Base-by-base conservation (phyloP, 2,797 vertebrate species). In the Oreonectes daqikongensis region DNA sequence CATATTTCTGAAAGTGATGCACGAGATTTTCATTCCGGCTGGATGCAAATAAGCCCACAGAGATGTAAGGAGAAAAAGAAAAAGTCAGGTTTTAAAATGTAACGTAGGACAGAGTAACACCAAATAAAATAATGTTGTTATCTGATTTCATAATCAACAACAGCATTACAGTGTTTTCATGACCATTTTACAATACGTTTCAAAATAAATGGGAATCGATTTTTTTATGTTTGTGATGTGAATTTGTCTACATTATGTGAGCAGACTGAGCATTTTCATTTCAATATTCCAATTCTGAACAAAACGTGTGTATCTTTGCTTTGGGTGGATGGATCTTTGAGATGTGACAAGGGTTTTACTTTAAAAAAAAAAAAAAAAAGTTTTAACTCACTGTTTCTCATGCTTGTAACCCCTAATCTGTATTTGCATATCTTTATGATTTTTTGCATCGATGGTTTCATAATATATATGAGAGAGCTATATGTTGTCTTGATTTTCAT, bases 391-490 rank as follows among this genome's bases (percentile, higher is more conserved):
- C 46, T 64, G 52, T 77, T 73, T 65, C 66, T 81, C 11, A 63
- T 57, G 64, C 75, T 78, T 79, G 50, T 63, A 48, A 57, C 59
- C 26, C 30, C 42, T 53, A 68, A 76, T 52, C 38, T 72, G 9
- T 77, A 65, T 73, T 78, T 57, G 64, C 65, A 69, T 73, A 74
- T 68, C 9, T 10, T 72, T 28, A 69, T 46, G n/a, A 81, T 48
- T 57, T 55, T 77, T 44, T 35, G 28, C 44, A 35, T 72, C 28
- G n/a, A 53, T 72, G 44, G 69, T 50, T 64, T 78, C 24, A 55
- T 81, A 78, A 78, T 81, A 81, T 81, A 81, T 81, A 50, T 28
- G 53, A 44, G 32, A 81, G 59, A 73, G 46, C 59, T 81, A 48
- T 78, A 48, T 60, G 38, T 79, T 68, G 63, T 78, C 69, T 71